Evolutionary conservation across 2,113 vertebrate genomes (phyloP).

Genomic region (Danionella cerebrum): DNA sequence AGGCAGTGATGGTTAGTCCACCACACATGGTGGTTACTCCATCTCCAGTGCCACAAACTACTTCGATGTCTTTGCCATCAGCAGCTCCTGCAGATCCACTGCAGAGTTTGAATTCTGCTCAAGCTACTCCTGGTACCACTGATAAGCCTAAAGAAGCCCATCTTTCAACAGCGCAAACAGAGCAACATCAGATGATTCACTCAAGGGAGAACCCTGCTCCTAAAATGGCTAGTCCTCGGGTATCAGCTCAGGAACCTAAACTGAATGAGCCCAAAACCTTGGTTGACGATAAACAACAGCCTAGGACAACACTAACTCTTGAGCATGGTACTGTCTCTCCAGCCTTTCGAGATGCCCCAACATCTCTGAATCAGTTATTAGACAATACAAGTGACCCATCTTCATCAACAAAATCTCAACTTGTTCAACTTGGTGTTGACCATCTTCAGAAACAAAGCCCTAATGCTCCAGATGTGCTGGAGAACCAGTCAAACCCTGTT

Average conservation of each 20-base stretch:
- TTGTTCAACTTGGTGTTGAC: constrained; percentile 37
- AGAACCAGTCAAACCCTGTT: constrained; percentile 39
- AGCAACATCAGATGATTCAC: constrained; percentile 66
- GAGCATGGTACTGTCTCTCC: constrained; percentile 69
- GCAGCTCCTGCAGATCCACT: constrained; percentile 56
- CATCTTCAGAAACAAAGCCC: constrained; percentile 47
- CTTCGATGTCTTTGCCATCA: constrained; percentile 62
- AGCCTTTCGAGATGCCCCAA: constrained; percentile 78
- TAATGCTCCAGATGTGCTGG: constrained; percentile 42
- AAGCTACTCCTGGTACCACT: constrained; percentile 54
- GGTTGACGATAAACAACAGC: constrained; percentile 46
- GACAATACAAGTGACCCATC: constrained; percentile 78
- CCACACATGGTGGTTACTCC: constrained; percentile 75
- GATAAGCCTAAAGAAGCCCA: constrained; percentile 72
- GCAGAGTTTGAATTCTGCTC: constrained; percentile 63
- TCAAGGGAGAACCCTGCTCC: constrained; percentile 67
- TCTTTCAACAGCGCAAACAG: constrained; percentile 51
- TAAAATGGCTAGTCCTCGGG: constrained; percentile 67
- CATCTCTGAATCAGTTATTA: constrained; percentile 88
- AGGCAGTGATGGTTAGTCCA: constrained; percentile 67
- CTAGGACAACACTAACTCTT: constrained; percentile 50
- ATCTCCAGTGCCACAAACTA: constrained; percentile 63
- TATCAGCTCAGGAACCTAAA: constrained; percentile 32
- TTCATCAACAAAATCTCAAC: constrained; percentile 66
- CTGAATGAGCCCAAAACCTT: constrained; percentile 71